Evolutionary conservation across 2,113 vertebrate species (phyloP).

Genomic region (Trichomycterus rosablanca): DNA sequence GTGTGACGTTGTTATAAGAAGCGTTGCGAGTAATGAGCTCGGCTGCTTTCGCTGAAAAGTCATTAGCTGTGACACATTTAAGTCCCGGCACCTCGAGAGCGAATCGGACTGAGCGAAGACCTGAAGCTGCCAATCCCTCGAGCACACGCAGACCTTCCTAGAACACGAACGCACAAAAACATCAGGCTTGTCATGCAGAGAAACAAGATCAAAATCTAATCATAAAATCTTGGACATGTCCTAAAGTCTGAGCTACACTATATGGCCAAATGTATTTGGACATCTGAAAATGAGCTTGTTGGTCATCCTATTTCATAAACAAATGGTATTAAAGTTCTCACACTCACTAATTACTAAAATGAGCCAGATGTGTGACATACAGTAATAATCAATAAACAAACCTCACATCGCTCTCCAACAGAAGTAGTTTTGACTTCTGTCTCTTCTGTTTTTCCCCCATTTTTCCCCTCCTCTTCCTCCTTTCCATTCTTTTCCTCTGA

Average conservation of each 20-base stretch:
- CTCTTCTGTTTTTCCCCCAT: slow-evolving; percentile 34
- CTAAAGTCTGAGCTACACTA: too few relatives aligned
- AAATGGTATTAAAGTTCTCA: too few relatives aligned
- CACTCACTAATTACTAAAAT: too few relatives aligned
- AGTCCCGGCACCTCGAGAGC: slow-evolving; percentile 86
- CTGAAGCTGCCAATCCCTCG: slow-evolving; percentile 85
- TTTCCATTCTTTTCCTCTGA: slow-evolving; percentile 45
- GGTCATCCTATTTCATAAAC: too few relatives aligned
- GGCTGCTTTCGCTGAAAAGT: slow-evolving; percentile 76
- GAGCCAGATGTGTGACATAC: too few relatives aligned
- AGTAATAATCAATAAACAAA: too few relatives aligned
- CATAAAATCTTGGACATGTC: too few relatives aligned
- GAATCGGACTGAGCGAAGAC: slow-evolving; percentile 86
- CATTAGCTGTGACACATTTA: slow-evolving; percentile 76
- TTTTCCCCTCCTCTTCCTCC: slow-evolving; percentile 21
- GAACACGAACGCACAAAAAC: not conserved
- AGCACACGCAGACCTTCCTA: slow-evolving; percentile 76
- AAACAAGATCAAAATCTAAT: too few relatives aligned
- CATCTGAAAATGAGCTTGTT: too few relatives aligned
- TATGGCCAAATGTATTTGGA: too few relatives aligned
- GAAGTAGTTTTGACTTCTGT: slow-evolving; percentile 37
- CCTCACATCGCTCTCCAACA: slow-evolving; percentile 74
- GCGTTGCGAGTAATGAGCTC: slow-evolving; percentile 76
- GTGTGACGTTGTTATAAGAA: slow-evolving; percentile 69
- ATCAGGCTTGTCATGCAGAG: too few relatives aligned